Conservation (phyloP, 2,797 vertebrate genomes). For the Xerus rutilus region DNA sequence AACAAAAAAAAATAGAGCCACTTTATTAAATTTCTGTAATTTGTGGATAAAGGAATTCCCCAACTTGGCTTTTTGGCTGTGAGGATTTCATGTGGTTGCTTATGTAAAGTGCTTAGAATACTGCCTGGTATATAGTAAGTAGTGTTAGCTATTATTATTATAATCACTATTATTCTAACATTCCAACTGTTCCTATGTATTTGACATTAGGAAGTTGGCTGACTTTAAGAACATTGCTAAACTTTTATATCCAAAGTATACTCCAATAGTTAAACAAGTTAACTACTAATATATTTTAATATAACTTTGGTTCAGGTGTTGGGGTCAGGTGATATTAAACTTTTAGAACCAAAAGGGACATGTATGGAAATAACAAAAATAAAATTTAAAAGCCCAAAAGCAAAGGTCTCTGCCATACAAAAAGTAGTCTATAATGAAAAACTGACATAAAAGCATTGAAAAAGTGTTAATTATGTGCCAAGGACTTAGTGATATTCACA, state of each 20-base stretch:
- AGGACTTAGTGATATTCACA: not conserved
- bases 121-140: not conserved
- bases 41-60: not conserved
- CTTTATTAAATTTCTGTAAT: slow-evolving; percentile 35
- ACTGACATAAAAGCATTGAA: not conserved
- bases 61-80: not conserved
- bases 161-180: not conserved
- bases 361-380: not conserved
- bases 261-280: slow-evolving; percentile 56
- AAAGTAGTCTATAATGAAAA: not conserved
- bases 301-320: slow-evolving; percentile 32
- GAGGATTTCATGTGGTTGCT: not conserved
- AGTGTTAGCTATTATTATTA: not conserved
- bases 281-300: slow-evolving; percentile 47
- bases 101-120: not conserved
- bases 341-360: not conserved
- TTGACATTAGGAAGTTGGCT: not conserved
- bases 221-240: not conserved
- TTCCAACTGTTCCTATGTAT: not conserved
- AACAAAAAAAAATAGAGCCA: not conserved
- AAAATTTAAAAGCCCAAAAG: not conserved
- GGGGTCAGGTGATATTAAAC: not conserved
- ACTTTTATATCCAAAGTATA: slow-evolving; percentile 35
- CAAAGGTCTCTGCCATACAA: not conserved
- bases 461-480: not conserved